A percentile compares a stretch with the other conserved stretches of the same genome.
These are phyloP conservation scores for Hemaris fuciformis DNA, from an alignment of 2,888 invertebrate species.

Conservation along the genomic window DNA sequence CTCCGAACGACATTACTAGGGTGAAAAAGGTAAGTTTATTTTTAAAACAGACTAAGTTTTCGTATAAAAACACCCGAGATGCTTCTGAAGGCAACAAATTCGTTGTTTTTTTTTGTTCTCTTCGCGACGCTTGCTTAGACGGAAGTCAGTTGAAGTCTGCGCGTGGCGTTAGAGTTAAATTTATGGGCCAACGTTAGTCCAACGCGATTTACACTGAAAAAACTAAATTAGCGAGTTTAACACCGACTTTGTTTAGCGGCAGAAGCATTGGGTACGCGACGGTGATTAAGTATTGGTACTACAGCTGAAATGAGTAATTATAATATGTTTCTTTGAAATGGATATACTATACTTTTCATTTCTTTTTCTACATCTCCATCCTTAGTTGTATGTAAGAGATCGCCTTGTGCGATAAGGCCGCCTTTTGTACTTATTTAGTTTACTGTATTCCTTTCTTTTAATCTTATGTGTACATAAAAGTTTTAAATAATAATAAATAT, in stretches of 20 bases:
- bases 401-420: no score
- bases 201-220: not conserved
- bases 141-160: not conserved
- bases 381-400: no score
- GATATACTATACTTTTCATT: no score
- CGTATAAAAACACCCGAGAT: conserved; percentile 56
- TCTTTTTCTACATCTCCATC: no score
- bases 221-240: conserved; percentile 6
- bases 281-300: conserved; percentile 1
- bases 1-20: no score
- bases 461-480: no score
- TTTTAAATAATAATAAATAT: no score
- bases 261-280: not conserved
- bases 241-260: not conserved
- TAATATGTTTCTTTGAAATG: no score
- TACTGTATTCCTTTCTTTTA: no score
- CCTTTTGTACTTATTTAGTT: no score
- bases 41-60: conserved; percentile 24
- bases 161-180: conserved; percentile 2
- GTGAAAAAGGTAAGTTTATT: no score
- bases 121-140: conserved; percentile 7
- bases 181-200: conserved; percentile 2
- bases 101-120: conserved; percentile 40
- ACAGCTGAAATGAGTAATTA: no score
- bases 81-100: conserved; percentile 49